A percentile compares a stretch with the other conserved stretches of the same genome.
Conservation (phyloP, 2,888 invertebrate genomes). For the Synergus gifuensis region DNA sequence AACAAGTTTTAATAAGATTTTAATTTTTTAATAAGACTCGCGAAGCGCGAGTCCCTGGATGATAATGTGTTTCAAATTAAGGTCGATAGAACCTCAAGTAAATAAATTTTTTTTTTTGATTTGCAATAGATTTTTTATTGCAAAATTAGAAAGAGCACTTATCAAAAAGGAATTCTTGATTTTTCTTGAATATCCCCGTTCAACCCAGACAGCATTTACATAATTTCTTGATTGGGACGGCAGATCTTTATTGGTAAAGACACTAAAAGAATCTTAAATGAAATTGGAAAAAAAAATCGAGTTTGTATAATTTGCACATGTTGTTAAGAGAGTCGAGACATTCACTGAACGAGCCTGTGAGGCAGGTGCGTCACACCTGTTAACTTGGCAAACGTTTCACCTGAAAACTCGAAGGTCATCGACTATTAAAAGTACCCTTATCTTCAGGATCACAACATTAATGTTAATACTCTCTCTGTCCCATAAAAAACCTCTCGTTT, state of each 20-base stretch:
- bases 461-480: slow-evolving; percentile 51
- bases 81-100: no score
- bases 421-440: slow-evolving; percentile 55
- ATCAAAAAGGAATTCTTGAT: no score
- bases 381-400: slow-evolving; percentile 54
- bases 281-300: slow-evolving; percentile 26
- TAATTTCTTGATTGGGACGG: background rate
- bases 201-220: no score
- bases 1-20: no score
- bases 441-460: slow-evolving; percentile 50
- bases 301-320: slow-evolving; percentile 37
- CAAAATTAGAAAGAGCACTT: no score
- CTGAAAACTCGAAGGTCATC: slow-evolving; percentile 55
- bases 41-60: no score
- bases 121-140: no score
- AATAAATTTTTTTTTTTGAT: no score
- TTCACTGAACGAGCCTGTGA: slow-evolving; percentile 49
- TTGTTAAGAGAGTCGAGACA: slow-evolving; percentile 30
- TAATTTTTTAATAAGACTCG: no score
- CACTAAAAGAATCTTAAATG: slow-evolving; percentile 3
- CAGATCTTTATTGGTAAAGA: background rate
- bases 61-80: no score
- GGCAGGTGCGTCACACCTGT: slow-evolving; percentile 59
- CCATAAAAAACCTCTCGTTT: background rate
- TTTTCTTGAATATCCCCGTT: no score